These are phyloP conservation scores for Portevinia maculata DNA, from an alignment of 2,888 invertebrate genomes.

Conservation along the genomic window DNA sequence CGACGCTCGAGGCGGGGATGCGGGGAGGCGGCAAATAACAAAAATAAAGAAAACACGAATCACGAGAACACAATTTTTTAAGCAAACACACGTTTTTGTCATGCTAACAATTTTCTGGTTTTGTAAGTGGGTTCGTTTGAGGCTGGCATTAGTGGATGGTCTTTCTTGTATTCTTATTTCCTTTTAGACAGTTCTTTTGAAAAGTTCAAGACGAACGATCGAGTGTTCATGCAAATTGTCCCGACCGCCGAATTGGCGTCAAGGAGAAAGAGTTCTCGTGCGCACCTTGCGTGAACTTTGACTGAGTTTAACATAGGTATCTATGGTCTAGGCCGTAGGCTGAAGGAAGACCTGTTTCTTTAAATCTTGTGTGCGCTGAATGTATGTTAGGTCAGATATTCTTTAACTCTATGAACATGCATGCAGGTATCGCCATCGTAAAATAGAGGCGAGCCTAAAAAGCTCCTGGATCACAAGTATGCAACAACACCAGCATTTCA, in stretches of 20 bases:
- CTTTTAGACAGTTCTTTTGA: conserved; percentile 41
- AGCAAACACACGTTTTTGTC: conserved; percentile 74
- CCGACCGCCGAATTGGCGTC: conserved; percentile 35
- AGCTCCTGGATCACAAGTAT: too few species aligned
- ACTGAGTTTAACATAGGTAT: neutral
- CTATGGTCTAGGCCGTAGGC: conserved; percentile 8
- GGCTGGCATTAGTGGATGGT: conserved; percentile 9
- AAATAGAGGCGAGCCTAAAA: too few species aligned
- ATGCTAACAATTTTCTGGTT: conserved; percentile 72
- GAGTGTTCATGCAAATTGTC: conserved; percentile 56
- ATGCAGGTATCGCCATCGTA: too few species aligned
- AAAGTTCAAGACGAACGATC: conserved; percentile 28
- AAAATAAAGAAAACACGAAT: conserved; percentile 57
- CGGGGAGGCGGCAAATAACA: conserved; percentile 17
- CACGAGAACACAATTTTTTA: conserved; percentile 72
- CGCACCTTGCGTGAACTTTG: conserved; percentile 13
- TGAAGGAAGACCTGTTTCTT: conserved; percentile 28
- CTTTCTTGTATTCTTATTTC: conserved; percentile 6
- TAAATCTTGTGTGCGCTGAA: neutral
- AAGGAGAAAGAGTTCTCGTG: conserved; percentile 34
- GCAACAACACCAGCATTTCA: too few species aligned
- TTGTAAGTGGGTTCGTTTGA: conserved; percentile 63
- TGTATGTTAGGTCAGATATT: neutral
- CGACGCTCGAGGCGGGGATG: neutral
- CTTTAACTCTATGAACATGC: too few species aligned